Conservation (phyloP, 1,140 invertebrate genomes). For the Zaprionus taronus region DNA sequence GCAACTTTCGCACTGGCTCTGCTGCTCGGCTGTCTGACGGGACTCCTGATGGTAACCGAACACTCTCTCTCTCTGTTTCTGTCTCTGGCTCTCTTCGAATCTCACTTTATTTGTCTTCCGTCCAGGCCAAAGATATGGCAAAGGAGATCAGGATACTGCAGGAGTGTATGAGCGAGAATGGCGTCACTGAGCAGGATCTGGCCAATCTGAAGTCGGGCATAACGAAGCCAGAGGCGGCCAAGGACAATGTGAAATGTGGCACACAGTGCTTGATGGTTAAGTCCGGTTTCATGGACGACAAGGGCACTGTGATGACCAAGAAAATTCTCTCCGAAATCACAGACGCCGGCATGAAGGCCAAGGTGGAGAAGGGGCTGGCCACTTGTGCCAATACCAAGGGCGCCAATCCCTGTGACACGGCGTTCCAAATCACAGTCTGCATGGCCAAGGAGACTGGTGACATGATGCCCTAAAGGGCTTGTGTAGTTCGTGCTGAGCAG, state of each 20-base stretch:
- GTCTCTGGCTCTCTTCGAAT: not conserved
- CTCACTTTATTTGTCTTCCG: not conserved
- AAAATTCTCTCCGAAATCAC: constrained; percentile 30
- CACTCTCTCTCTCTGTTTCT: not conserved
- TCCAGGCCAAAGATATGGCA: constrained; percentile 1
- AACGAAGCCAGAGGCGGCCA: constrained; percentile 36
- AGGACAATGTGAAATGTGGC: constrained; percentile 65
- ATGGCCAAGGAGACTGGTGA: constrained; percentile 11
- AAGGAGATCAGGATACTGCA: not conserved
- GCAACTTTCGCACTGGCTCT: constrained; percentile 43
- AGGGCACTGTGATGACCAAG: constrained; percentile 37
- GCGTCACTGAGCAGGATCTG: constrained; percentile 50
- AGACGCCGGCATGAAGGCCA: not conserved
- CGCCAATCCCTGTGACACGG: constrained; percentile 65
- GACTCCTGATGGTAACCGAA: constrained; percentile 37
- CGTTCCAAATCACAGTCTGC: constrained; percentile 53
- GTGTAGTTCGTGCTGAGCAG: not conserved
- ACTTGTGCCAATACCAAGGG: constrained; percentile 47
- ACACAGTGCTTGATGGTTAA: constrained; percentile 62
- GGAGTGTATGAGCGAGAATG: constrained; percentile 56
- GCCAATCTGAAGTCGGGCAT: constrained; percentile 50
- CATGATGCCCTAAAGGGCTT: not conserved
- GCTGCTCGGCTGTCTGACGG: constrained; percentile 53
- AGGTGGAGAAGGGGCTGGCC: constrained; percentile 31
- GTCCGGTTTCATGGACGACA: constrained; percentile 57